These are phyloP conservation scores for Stenichneumon culpator DNA, from an alignment of 2,888 invertebrate species.

Conservation along the genomic window DNA sequence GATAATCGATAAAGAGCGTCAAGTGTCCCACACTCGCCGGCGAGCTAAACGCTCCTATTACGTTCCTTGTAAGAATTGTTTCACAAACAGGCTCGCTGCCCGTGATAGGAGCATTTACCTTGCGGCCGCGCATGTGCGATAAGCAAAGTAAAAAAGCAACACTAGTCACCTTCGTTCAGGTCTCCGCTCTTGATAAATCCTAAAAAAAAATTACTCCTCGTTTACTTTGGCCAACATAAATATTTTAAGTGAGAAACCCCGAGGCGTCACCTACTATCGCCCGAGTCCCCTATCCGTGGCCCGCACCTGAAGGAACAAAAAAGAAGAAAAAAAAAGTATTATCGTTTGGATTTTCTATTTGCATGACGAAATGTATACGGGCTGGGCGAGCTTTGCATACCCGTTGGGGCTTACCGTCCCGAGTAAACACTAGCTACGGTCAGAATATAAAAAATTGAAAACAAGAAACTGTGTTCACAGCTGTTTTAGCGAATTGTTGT, in stretches of 20 bases:
- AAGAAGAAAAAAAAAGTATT: constrained; percentile 1
- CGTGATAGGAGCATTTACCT: background rate
- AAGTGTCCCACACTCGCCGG: background rate
- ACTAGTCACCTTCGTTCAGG: background rate
- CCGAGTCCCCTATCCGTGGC: constrained; percentile 1
- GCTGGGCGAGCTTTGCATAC: constrained; percentile 34
- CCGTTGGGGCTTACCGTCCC: constrained; percentile 45
- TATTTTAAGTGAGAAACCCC: background rate
- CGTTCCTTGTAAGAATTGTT: too few species aligned
- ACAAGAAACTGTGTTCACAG: background rate
- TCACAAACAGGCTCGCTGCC: background rate
- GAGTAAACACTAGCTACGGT: background rate
- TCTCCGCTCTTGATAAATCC: background rate
- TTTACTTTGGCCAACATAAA: constrained; percentile 22
- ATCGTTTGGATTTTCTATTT: constrained; percentile 38
- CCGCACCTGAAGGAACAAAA: constrained; percentile 45
- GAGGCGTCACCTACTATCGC: constrained; percentile 4
- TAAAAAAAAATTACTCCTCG: constrained; percentile 42
- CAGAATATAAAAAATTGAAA: background rate
- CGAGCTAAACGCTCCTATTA: background rate
- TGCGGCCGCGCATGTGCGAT: background rate
- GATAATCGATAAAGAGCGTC: constrained; percentile 21
- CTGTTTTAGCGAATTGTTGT: background rate
- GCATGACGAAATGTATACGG: constrained; percentile 34
- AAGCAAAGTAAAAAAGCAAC: constrained; percentile 47